These are phyloP conservation scores for Toxotes lorentzi DNA, from an alignment of 2,797 vertebrate genomes.

Conservation along the genomic window DNA sequence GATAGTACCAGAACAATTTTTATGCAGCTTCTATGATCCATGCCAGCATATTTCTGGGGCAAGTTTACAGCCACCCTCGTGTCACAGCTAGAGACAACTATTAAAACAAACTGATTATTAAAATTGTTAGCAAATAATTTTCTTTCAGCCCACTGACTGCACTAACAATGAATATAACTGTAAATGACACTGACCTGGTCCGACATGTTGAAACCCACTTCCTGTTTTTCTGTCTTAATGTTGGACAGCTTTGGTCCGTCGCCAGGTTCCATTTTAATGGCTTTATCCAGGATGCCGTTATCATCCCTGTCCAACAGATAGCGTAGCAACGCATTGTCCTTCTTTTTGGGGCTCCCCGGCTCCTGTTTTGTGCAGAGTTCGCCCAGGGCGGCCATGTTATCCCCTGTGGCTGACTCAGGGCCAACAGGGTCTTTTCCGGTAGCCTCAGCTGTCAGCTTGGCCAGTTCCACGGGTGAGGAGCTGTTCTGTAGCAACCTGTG, in stretches of 20 bases:
- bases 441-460: constrained; percentile 95
- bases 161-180: too few relatives aligned
- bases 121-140: background rate
- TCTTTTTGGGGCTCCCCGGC: constrained; percentile 95
- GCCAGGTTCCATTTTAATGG: constrained; percentile 90
- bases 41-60: background rate
- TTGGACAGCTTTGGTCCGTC: constrained; percentile 86
- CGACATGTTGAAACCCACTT: constrained; percentile 86
- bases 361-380: constrained; percentile 93
- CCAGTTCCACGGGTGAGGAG: constrained; percentile 95
- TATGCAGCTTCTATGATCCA: background rate
- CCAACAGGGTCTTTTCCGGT: constrained; percentile 92
- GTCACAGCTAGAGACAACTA: background rate
- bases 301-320: constrained; percentile 97
- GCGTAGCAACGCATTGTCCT: constrained; percentile 97
- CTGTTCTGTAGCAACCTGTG: constrained; percentile 97
- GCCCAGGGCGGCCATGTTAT: constrained; percentile 76
- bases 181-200: constrained; percentile 87
- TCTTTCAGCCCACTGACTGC: background rate
- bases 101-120: background rate
- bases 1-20: background rate
- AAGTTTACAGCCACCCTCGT: too few relatives aligned
- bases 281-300: constrained; percentile 91
- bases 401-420: constrained; percentile 83
- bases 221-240: constrained; percentile 92